Percentiles rank a stretch among this genome's conserved stretches.
phyloP scores from a whole-genome alignment of 2,888 invertebrate species.

The Plebejus melissa region DNA sequence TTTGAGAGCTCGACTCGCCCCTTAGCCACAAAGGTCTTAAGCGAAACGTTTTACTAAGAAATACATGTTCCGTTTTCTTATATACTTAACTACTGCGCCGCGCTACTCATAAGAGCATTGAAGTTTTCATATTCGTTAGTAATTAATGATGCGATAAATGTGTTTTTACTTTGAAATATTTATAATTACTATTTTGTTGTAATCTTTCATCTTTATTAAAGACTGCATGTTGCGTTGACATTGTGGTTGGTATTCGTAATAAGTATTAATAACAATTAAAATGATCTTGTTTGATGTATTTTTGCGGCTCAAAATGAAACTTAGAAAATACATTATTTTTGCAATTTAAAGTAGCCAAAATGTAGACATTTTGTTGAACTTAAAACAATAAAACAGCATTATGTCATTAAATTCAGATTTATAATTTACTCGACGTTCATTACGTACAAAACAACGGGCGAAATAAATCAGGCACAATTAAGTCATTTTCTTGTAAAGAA shows the following conservation, averaged over 20 bases:
- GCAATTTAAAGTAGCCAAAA: neutral
- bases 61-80: conserved; percentile 21
- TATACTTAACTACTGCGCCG: conserved; percentile 2
- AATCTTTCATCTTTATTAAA: neutral
- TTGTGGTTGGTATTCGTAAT: neutral
- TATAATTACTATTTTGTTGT: neutral
- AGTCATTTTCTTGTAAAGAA: conserved; percentile 15
- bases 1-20: conserved; percentile 13
- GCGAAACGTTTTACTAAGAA: conserved; percentile 23
- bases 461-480: conserved; percentile 13
- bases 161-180: neutral
- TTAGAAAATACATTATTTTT: neutral
- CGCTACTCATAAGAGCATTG: conserved; percentile 19
- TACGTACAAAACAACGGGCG: neutral
- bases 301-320: neutral
- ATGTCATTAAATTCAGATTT: neutral
- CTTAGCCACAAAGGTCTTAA: conserved; percentile 17
- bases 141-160: neutral
- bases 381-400: neutral
- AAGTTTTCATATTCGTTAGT: conserved; percentile 20
- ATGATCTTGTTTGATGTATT: neutral
- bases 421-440: neutral
- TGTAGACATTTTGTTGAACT: neutral
- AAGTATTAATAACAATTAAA: neutral
- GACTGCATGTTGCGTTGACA: neutral